These are phyloP conservation scores for Phoeniculus purpureus DNA, from an alignment of 2,797 vertebrate genomes.

Conservation along the genomic window DNA sequence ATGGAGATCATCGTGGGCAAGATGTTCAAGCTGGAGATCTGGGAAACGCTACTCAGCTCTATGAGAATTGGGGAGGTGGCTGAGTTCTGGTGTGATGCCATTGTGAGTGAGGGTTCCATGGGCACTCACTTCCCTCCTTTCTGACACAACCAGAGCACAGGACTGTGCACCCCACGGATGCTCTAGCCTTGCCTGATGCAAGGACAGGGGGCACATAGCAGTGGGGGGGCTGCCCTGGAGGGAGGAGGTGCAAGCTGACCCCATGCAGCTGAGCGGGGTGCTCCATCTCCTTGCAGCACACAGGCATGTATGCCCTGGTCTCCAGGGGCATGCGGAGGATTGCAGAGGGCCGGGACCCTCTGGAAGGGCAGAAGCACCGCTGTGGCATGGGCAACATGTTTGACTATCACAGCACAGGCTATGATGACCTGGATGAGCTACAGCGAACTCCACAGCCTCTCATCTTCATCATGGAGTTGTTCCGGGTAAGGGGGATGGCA, in stretches of 20 bases:
- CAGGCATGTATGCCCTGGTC: constrained; percentile 86
- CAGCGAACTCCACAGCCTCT: constrained; percentile 86
- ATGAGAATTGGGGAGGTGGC: constrained; percentile 90
- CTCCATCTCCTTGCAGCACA: constrained; percentile 80
- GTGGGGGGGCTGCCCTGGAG: fast-evolving
- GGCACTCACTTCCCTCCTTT: not conserved
- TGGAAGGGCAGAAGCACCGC: constrained; percentile 88
- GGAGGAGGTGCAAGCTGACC: not conserved
- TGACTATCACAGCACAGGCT: constrained; percentile 88
- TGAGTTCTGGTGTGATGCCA: constrained; percentile 89
- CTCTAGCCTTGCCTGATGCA: not conserved
- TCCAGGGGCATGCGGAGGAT: constrained; percentile 88
- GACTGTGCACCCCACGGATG: not conserved
- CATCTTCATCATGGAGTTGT: constrained; percentile 90
- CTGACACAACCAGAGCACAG: not conserved
- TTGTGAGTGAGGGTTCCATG: constrained; percentile 75
- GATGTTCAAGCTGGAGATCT: constrained; percentile 93
- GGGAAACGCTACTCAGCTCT: constrained; percentile 87
- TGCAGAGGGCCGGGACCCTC: constrained; percentile 86
- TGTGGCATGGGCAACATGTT: constrained; percentile 92
- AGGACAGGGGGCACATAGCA: not conserved
- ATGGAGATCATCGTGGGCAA: constrained; percentile 91
- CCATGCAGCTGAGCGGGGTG: fast-evolving
- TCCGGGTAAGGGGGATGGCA: constrained; percentile 73
- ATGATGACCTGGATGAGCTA: constrained; percentile 87